Percentiles rank a stretch among this genome's conserved stretches.
Evolutionary conservation across 2,888 invertebrate genomes (phyloP).

Genomic region (Eubasilissa splendida): DNA sequence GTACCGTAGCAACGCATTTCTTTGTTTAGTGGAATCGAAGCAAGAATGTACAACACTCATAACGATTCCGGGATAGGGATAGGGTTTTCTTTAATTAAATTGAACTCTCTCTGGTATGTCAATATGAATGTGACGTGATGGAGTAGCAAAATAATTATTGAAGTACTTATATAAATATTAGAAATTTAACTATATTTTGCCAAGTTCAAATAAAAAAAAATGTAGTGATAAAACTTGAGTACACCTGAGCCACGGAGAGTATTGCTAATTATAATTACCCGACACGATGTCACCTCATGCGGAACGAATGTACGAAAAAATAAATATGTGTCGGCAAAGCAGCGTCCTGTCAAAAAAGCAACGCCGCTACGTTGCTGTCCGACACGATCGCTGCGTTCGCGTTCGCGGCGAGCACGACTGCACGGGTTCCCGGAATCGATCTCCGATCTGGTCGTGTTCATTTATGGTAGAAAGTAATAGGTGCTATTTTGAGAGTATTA

Average conservation of each 20-base stretch:
- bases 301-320: slow-evolving; percentile 51
- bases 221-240: not conserved
- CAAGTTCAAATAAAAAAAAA: no score
- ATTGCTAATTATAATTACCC: slow-evolving; percentile 51
- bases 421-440: slow-evolving; percentile 23
- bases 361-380: slow-evolving; percentile 3
- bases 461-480: not conserved
- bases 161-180: no score
- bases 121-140: no score
- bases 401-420: slow-evolving; percentile 4
- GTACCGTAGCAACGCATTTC: no score
- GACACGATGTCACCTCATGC: slow-evolving; percentile 54
- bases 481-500: not conserved
- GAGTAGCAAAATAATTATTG: no score
- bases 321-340: slow-evolving; percentile 45
- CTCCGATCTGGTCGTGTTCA: not conserved
- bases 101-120: no score
- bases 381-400: slow-evolving; percentile 22
- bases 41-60: no score
- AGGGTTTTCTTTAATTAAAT: no score
- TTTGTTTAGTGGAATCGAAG: no score
- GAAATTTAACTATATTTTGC: no score
- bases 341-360: slow-evolving; percentile 23
- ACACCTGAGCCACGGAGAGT: slow-evolving; percentile 15
- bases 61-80: no score